Conservation (phyloP, 2,113 vertebrate genomes). For the Peucedramus taeniatus region DNA sequence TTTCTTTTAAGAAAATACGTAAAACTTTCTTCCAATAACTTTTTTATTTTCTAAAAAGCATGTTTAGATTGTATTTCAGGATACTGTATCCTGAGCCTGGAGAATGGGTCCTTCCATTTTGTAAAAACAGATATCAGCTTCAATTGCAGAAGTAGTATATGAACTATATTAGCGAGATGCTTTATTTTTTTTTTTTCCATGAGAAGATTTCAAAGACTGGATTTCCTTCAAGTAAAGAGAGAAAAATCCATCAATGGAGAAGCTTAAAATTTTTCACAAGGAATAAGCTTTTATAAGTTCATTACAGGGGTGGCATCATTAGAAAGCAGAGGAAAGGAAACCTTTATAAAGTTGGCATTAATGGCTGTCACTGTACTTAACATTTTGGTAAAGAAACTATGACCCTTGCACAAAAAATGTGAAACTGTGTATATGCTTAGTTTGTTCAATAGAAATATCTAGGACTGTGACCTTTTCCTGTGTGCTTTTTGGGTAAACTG, state of each 20-base stretch:
- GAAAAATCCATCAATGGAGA: neutral
- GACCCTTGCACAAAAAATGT: neutral
- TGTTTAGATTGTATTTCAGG: neutral
- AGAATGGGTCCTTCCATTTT: neutral
- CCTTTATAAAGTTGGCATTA: neutral
- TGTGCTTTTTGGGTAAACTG: neutral
- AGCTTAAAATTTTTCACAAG: neutral
- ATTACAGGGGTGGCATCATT: neutral
- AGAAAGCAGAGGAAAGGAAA: neutral
- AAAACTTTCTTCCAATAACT: neutral
- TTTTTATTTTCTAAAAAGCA: neutral
- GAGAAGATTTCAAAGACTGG: neutral
- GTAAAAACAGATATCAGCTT: neutral
- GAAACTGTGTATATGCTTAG: neutral
- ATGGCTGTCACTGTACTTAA: neutral
- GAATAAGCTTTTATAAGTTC: neutral
- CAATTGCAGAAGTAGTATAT: neutral
- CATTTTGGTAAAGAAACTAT: neutral
- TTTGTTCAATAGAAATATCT: neutral
- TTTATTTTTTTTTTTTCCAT: neutral
- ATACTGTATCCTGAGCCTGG: neutral
- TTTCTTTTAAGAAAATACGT: neutral
- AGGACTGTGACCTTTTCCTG: neutral
- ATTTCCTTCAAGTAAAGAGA: neutral
- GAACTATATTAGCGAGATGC: neutral